Conservation (phyloP, 2,888 invertebrate species). For the Metallyticus violacea region DNA sequence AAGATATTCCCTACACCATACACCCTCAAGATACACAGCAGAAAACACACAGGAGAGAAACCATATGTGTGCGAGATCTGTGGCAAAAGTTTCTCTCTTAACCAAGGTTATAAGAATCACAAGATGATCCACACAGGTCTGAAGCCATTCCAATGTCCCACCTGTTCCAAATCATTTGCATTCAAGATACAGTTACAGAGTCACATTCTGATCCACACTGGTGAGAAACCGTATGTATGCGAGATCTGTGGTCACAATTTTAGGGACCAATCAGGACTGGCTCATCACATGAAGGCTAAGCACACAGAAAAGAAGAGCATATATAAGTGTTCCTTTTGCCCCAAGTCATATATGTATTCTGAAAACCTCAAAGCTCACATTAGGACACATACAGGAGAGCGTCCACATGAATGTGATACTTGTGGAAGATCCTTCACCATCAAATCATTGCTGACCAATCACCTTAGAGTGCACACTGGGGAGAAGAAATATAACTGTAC, state of each 20-base stretch:
- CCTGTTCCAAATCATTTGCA: no score
- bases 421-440: not conserved
- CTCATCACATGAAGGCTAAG: not conserved
- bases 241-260: not conserved
- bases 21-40: not conserved
- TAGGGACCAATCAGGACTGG: not conserved
- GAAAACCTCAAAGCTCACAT: not conserved
- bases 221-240: not conserved
- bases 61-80: no score
- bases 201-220: not conserved
- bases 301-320: not conserved
- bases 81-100: no score
- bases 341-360: not conserved
- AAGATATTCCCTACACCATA: not conserved
- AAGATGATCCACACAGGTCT: no score
- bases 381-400: not conserved
- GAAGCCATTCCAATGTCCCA: no score
- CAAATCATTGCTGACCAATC: not conserved
- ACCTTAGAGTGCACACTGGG: not conserved
- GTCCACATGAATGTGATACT: not conserved
- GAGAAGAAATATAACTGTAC: not conserved
- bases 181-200: no score
- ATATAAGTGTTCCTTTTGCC: not conserved
- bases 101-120: no score
- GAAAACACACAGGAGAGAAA: not conserved